phyloP scores from a whole-genome alignment of 2,113 vertebrate genomes.

The Heterochromis multidens region DNA sequence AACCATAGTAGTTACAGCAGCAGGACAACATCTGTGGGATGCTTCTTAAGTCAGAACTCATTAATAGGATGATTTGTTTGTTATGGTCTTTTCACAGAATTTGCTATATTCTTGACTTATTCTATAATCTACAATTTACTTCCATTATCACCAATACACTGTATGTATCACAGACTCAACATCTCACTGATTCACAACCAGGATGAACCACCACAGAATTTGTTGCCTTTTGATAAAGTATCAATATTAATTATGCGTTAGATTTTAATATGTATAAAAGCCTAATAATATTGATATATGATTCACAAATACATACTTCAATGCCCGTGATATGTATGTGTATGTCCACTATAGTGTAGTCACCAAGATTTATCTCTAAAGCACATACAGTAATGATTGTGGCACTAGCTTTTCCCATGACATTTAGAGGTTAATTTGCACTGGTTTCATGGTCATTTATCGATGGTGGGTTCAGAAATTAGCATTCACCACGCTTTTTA shows the following conservation, averaged over 20 bases:
- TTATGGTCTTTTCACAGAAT: background rate
- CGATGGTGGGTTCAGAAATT: constrained; percentile 72
- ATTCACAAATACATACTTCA: background rate
- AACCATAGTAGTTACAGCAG: background rate
- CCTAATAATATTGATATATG: background rate
- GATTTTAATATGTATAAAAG: background rate
- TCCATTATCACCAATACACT: background rate
- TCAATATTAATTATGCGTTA: background rate
- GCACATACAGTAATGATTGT: constrained; percentile 62
- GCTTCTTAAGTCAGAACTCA: background rate
- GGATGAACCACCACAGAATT: background rate
- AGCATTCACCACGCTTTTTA: constrained; percentile 79
- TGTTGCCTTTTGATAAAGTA: background rate
- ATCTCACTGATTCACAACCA: background rate
- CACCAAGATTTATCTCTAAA: constrained; percentile 47
- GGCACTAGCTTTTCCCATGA: constrained; percentile 75
- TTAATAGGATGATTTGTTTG: background rate
- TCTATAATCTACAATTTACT: background rate
- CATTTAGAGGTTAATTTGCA: constrained; percentile 83
- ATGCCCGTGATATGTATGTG: background rate
- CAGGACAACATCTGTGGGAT: background rate
- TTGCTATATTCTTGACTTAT: background rate
- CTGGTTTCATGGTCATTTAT: constrained; percentile 79
- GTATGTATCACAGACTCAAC: background rate
- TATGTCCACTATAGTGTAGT: background rate